Evolutionary conservation across 2,888 invertebrate species (phyloP).

Genomic region (Beris chalybata): DNA sequence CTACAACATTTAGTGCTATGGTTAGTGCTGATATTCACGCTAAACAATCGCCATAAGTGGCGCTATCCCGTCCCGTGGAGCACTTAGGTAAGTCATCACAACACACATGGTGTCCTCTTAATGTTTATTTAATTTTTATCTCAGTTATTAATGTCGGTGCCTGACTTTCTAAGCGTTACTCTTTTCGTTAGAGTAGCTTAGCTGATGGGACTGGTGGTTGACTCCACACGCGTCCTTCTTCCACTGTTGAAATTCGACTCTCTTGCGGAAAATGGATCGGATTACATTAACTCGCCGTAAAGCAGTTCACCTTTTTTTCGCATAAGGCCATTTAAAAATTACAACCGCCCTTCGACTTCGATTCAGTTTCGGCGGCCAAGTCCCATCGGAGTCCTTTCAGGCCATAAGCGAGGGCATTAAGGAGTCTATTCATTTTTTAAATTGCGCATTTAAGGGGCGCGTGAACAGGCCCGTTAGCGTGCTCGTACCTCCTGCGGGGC

Average conservation of each 20-base stretch:
- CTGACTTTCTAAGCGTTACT: no score
- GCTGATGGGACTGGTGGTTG: no score
- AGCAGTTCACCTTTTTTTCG: constrained; percentile 14
- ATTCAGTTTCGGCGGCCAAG: constrained; percentile 12
- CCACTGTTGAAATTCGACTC: neutral
- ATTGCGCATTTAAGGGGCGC: constrained; percentile 35
- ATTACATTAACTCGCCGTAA: constrained; percentile 19
- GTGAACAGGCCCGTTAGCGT: constrained; percentile 23
- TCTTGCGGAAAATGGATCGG: constrained; percentile 15
- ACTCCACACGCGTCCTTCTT: neutral
- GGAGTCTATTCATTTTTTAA: constrained; percentile 35
- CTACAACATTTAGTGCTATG: no score
- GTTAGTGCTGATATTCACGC: no score
- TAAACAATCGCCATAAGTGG: constrained; percentile 7
- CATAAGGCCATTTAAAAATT: constrained; percentile 13
- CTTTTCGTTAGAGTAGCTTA: no score
- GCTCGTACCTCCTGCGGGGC: neutral
- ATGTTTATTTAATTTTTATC: constrained; percentile 30
- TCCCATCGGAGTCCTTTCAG: constrained; percentile 20
- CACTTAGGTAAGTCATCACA: constrained; percentile 26
- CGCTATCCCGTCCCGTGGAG: neutral
- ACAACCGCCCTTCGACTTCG: constrained; percentile 1
- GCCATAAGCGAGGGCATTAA: constrained; percentile 26
- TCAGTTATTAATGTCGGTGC: constrained; percentile 16
- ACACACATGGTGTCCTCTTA: constrained; percentile 30